These are phyloP conservation scores for Cheilosia impressa DNA, from an alignment of 2,888 invertebrate genomes.

Conservation along the genomic window DNA sequence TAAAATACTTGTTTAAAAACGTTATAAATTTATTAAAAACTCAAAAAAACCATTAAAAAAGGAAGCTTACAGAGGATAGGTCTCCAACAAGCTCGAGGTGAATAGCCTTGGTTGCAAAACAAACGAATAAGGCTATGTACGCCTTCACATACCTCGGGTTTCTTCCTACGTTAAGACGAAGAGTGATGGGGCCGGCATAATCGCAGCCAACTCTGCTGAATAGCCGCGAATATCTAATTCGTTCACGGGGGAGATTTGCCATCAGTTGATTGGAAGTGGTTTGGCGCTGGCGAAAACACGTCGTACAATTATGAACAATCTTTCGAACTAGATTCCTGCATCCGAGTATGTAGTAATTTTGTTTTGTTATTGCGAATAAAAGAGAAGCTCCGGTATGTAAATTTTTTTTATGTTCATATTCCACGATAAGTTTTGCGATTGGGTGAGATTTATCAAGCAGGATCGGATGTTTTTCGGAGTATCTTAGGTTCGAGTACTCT, in stretches of 20 bases:
- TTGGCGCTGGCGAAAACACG: neutral
- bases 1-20: too few relatives aligned
- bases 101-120: constrained; percentile 15
- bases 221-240: neutral
- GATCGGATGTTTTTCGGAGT: neutral
- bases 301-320: neutral
- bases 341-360: neutral
- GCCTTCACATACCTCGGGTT: constrained; percentile 2
- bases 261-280: neutral
- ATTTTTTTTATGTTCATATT: neutral
- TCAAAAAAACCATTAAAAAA: too few relatives aligned
- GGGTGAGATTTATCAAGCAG: neutral
- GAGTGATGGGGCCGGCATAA: neutral
- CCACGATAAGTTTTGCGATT: neutral
- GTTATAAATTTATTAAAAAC: too few relatives aligned
- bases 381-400: neutral
- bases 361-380: neutral
- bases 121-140: constrained; percentile 19
- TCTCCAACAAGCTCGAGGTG: constrained; percentile 26
- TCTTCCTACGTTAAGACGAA: neutral
- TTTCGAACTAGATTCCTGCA: constrained; percentile 12
- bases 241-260: neutral
- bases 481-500: neutral
- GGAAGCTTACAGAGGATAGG: neutral
- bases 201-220: constrained; percentile 12